Evolutionary conservation across 2,113 vertebrate genomes (phyloP).

Genomic region (Neotragus moschatus): DNA sequence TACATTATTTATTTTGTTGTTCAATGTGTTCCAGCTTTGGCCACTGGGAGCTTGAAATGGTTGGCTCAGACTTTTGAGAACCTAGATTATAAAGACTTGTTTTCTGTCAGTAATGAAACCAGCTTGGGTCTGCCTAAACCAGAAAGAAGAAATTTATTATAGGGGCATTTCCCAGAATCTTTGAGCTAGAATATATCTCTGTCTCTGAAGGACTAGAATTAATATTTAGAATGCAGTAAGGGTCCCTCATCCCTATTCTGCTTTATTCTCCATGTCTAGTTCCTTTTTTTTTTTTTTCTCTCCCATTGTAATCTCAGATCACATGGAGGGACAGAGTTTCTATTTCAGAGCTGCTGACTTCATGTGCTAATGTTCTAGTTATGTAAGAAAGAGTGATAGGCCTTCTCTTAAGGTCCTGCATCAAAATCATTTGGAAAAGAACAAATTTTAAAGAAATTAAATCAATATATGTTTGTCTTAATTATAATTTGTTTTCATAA

Average conservation of each 20-base stretch:
- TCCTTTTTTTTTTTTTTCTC: background rate
- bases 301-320: background rate
- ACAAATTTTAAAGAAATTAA: background rate
- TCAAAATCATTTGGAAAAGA: background rate
- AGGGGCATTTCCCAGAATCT: background rate
- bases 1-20: background rate
- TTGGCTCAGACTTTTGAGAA: background rate
- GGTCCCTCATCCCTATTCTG: background rate
- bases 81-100: background rate
- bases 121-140: background rate
- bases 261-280: background rate
- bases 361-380: background rate
- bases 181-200: background rate
- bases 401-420: background rate
- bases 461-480: background rate
- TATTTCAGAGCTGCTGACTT: background rate
- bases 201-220: background rate
- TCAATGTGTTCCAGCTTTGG: background rate
- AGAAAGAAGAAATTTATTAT: background rate
- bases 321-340: background rate
- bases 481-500: background rate
- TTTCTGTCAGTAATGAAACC: background rate
- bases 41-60: background rate
- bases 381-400: background rate
- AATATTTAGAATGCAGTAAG: background rate